phyloP scores from a whole-genome alignment of 1,140 invertebrate species.

The Phenacoccus solenopsis region DNA sequence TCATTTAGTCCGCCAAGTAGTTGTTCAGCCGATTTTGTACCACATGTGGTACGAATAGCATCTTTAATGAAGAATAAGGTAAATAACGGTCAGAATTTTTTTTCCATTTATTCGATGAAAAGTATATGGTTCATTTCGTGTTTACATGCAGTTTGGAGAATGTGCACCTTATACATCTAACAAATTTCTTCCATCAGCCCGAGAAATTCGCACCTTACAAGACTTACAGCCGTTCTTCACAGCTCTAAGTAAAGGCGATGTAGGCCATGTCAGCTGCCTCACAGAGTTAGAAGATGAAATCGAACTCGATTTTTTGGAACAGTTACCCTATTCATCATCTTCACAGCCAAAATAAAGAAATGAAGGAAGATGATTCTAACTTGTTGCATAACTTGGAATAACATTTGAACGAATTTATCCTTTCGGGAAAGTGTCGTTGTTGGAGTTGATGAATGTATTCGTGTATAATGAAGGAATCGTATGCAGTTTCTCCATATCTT shows the following conservation, averaged over 20 bases:
- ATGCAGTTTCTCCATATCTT: no score
- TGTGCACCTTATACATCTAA: slow-evolving; percentile 34
- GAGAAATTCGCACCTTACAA: slow-evolving; percentile 52
- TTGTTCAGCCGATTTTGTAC: slow-evolving; percentile 48
- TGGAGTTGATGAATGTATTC: no score
- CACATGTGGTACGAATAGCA: slow-evolving; percentile 59
- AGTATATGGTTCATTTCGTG: no score
- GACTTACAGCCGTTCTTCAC: slow-evolving; percentile 75
- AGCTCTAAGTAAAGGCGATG: slow-evolving; percentile 26
- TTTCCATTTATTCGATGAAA: no score
- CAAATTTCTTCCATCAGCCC: slow-evolving; percentile 54
- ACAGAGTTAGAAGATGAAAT: slow-evolving; percentile 32
- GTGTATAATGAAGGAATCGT: neutral
- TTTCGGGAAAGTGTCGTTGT: no score
- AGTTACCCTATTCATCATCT: slow-evolving; percentile 31
- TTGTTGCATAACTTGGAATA: no score
- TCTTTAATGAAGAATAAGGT: slow-evolving; percentile 54
- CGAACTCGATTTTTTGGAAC: slow-evolving; percentile 35
- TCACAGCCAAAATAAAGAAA: neutral
- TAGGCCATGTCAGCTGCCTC: slow-evolving; percentile 29
- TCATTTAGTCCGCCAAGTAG: slow-evolving; percentile 25
- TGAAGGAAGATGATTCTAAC: no score
- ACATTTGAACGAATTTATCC: no score
- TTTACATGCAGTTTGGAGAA: slow-evolving; percentile 35
- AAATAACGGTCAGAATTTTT: no score